Conservation (phyloP, 2,888 invertebrate species). For the Coecobrya sp. region DNA sequence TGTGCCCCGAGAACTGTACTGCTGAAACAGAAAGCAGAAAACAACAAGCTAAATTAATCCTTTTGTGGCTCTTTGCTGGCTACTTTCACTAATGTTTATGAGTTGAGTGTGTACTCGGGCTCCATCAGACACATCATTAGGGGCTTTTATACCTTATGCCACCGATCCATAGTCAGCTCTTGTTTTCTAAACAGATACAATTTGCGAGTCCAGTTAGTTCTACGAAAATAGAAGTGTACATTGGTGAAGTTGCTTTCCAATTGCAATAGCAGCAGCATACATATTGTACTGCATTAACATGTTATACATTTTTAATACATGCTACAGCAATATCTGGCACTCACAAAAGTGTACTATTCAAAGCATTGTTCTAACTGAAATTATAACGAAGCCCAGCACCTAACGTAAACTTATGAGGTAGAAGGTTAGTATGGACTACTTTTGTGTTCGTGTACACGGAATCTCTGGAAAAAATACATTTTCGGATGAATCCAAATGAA, state of each 20-base stretch:
- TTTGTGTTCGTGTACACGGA: neutral
- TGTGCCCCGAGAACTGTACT: neutral
- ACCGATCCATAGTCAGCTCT: neutral
- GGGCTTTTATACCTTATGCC: neutral
- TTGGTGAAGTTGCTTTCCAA: neutral
- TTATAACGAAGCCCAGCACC: too few species aligned
- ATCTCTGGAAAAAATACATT: neutral
- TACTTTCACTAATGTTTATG: constrained; percentile 34
- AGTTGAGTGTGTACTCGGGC: neutral
- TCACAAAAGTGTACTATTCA: too few species aligned
- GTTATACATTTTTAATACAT: too few species aligned
- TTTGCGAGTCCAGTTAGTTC: neutral
- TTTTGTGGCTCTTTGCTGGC: constrained; percentile 12
- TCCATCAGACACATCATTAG: constrained; percentile 39
- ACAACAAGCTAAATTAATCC: constrained; percentile 48
- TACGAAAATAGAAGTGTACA: neutral
- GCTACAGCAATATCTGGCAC: too few species aligned
- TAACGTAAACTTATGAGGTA: too few species aligned
- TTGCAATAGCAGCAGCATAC: neutral
- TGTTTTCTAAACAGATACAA: neutral
- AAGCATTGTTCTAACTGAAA: too few species aligned
- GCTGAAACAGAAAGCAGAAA: constrained; percentile 11
- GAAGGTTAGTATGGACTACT: too few species aligned
- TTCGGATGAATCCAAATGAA: neutral
- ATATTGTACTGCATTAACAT: too few species aligned